Percentiles rank a stretch among this genome's conserved stretches.
phyloP scores from a whole-genome alignment of 2,113 vertebrate genomes.

The Aegypius monachus region DNA sequence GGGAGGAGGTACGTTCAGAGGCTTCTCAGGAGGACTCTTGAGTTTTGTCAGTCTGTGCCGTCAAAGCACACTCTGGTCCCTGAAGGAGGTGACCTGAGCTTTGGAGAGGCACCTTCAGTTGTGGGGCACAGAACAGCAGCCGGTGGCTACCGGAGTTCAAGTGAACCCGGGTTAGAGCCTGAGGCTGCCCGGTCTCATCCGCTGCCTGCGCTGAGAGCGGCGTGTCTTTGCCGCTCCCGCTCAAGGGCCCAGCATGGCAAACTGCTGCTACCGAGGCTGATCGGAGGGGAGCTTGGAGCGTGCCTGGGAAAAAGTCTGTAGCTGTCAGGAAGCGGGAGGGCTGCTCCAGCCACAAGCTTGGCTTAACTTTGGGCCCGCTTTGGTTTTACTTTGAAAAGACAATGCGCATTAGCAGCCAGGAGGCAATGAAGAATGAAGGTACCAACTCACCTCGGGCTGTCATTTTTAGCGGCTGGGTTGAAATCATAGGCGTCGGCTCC shows the following conservation, averaged over 20 bases:
- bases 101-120: no score
- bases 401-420: accelerated
- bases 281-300: not conserved
- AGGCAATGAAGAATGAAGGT: not conserved
- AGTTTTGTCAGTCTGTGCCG: no score
- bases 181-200: not conserved
- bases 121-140: not conserved
- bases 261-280: not conserved
- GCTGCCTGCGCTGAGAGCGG: accelerated
- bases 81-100: not conserved
- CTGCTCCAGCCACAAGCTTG: not conserved
- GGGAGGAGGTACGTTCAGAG: not conserved
- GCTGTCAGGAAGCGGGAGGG: not conserved
- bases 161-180: not conserved
- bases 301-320: not conserved
- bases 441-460: accelerated
- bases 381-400: not conserved
- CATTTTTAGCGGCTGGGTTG: accelerated
- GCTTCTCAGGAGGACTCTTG: no score
- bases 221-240: accelerated
- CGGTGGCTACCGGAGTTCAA: accelerated
- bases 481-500: accelerated
- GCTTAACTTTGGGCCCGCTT: not conserved
- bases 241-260: not conserved
- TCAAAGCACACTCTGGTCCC: no score